A percentile compares a stretch with the other conserved stretches of the same genome.
Conservation (phyloP, 2,113 vertebrate species). For the Syrmaticus mikado region DNA sequence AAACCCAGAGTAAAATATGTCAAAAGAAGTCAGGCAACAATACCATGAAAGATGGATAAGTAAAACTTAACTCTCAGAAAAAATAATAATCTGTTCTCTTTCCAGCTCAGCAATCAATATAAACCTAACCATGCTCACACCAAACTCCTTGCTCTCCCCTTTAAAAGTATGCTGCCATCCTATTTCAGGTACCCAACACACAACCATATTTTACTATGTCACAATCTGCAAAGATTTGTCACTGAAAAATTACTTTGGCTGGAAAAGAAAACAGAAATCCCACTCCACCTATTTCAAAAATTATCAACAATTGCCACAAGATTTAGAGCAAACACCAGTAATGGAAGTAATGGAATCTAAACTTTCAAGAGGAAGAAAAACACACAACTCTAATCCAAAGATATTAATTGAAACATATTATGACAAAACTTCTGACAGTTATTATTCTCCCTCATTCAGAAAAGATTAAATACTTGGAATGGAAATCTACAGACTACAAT, state of each 20-base stretch:
- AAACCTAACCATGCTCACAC: background rate
- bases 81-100: background rate
- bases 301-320: background rate
- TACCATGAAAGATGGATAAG: background rate
- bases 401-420: background rate
- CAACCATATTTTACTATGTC: background rate
- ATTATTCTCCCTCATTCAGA: background rate
- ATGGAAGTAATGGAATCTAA: background rate
- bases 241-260: background rate
- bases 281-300: background rate
- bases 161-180: background rate
- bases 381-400: background rate
- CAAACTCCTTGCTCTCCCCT: background rate
- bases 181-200: background rate
- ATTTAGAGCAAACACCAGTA: background rate
- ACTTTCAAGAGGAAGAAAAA: background rate
- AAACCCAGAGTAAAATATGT: background rate
- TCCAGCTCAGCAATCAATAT: background rate
- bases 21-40: background rate
- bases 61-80: background rate
- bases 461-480: background rate
- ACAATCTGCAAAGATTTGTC: background rate
- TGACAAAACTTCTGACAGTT: background rate
- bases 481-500: background rate
- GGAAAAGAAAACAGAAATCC: background rate